Evolutionary conservation across 2,797 vertebrate species (phyloP), one percentile per base, ranked within the genome.

Genomic region (Phaenicophaeus curvirostris): DNA sequence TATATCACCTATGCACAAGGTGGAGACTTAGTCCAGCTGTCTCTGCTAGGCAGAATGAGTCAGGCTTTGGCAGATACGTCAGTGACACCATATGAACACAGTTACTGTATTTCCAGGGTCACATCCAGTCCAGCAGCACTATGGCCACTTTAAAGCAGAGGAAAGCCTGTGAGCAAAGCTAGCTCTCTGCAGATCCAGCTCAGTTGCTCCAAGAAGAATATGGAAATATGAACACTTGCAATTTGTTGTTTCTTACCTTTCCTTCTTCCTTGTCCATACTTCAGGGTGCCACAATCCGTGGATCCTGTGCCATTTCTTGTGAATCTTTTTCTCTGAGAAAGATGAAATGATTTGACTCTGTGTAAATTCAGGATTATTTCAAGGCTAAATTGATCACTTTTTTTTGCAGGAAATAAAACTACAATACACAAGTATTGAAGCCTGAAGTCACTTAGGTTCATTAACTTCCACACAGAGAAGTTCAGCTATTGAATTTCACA

Each of bases 401-500:
- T 58, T 94, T 88, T 80, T 85, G 14, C n/a, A 63, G 58, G 46
- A 91, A 92, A 68, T 67, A 54, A 13, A 78, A 54, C 15, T 54
- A 68, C 61, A 85, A 81, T 21, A 28, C 28, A 68, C 9, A 66
- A 79, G 58, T 27, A 51, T 58, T 72, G 71, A 89, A 80, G 18
- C 72, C 90, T 77, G 61, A 82, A 95, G n/a, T 25, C 25, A 33
- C 41, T 51, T 14, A 55, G 15, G 53, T 65, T 87, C 65, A 58
- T 72, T 90, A 90, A 55, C 28, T 84, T 93, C 54, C 73, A 61
- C 28, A 10, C 57, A 71, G 81, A 82, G 44, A 68, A 58, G 46
- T 84, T 91, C 58, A 72, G 39, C 39, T 86, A 37, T 33, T 88
- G 84, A 85, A 92, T 87, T 93, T 95, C 89, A 93, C 80, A 93